Evolutionary conservation across 1,140 invertebrate species (phyloP), one percentile per base, ranked within the genome.

Genomic region (Lepidurus packardi): DNA sequence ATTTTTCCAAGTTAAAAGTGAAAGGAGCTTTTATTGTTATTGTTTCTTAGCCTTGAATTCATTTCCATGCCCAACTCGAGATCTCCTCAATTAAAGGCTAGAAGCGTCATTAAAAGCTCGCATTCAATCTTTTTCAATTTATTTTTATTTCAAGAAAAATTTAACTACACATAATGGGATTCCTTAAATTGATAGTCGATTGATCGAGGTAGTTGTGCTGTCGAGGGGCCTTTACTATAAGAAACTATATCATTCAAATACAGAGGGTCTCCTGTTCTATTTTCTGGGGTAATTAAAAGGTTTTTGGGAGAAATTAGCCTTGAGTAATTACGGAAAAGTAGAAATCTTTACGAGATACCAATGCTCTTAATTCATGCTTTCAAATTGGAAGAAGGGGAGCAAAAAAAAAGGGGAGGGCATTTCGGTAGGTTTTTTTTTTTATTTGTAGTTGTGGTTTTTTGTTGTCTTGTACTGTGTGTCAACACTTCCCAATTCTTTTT

Each of bases 141-240:
- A 2, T 3, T 34, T 34, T 34, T 34, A 34, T 34, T 34, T 34
- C n/a, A 34, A 4, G 4, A 34, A 34, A 21, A 21, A 65, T n/a
- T 16, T 6, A 16, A 21, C 21, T n/a, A 65, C 4, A 21, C 13
- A 6, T n/a, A 21, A 65, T 8, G 47, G 13, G 8, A 11, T 65
- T 65, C 47, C 21, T 65, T 65, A 8, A 13, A n/a, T 65, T 65
- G 47, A 65, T 65, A 65, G 16, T 65, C 4, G 53, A n/a, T 6
- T 65, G 53, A 65, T 21, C 8, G 10, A 65, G 53, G 21, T 21
- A 65, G 16, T 65, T 16, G 53, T 65, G 53, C 13, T 65, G 53
- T 65, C n/a, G 53, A n/a, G 53, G 53, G 53, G 53, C 53, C 53
- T 65, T 65, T 65, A 65, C 13, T 65, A 65, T 1, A 65, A 47